Evolutionary conservation across 2,797 vertebrate species (phyloP).

Genomic region (Propithecus perrieri): DNA sequence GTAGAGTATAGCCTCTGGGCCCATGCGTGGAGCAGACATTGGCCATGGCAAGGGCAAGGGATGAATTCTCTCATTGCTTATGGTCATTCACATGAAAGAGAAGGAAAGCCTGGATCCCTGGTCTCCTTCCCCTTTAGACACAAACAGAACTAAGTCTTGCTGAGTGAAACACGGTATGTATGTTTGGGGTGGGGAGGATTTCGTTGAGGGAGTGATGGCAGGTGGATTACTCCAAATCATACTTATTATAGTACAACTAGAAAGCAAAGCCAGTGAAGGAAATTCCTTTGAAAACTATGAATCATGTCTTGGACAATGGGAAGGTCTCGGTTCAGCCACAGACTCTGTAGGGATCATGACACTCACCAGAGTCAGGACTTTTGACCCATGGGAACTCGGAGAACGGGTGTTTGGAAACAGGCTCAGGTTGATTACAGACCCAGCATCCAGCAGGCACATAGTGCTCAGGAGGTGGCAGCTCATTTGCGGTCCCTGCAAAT

Average conservation of each 20-base stretch:
- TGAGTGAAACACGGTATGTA: not conserved
- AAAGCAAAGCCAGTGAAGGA: slow-evolving; percentile 11
- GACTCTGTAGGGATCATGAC: not conserved
- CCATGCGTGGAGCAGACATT: slow-evolving; percentile 30
- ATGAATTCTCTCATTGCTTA: not conserved
- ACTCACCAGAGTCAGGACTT: not conserved
- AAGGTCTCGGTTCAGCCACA: not conserved
- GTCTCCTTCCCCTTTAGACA: not conserved
- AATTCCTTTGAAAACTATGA: slow-evolving; percentile 12
- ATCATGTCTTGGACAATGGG: not conserved
- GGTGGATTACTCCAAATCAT: not conserved
- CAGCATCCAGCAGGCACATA: not conserved
- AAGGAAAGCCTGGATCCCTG: not conserved
- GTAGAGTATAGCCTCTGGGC: slow-evolving; percentile 4
- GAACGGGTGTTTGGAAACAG: slow-evolving; percentile 51
- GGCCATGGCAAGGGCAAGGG: not conserved
- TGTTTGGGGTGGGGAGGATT: not conserved
- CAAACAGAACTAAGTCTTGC: not conserved
- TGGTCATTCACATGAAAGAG: not conserved
- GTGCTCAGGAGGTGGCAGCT: slow-evolving; percentile 33
- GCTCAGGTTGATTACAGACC: not conserved
- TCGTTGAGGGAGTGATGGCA: not conserved
- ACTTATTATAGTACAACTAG: not conserved
- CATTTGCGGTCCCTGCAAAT: slow-evolving; percentile 43
- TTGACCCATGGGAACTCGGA: not conserved